Percentiles rank a stretch among this genome's conserved stretches.
Conservation (phyloP, 2,888 invertebrate genomes). For the Acanthosoma haemorrhoidale region DNA sequence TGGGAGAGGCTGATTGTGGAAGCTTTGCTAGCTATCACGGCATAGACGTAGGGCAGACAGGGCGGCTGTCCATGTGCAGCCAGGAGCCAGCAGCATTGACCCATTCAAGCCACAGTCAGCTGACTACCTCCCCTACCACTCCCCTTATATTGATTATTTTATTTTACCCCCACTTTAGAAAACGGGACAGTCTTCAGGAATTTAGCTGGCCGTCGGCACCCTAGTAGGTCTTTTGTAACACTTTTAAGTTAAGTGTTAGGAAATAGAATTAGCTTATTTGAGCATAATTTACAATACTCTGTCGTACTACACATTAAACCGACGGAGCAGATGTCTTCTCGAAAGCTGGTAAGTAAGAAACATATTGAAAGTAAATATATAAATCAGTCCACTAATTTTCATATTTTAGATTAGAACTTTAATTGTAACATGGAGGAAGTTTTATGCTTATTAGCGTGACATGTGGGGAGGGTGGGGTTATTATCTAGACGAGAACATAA, state of each 20-base stretch:
- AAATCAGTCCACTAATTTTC: background rate
- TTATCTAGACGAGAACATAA: no score
- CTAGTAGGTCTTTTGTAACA: background rate
- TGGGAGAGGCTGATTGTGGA: no score
- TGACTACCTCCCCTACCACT: conserved; percentile 6
- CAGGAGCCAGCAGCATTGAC: no score
- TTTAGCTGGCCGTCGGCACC: conserved; percentile 1
- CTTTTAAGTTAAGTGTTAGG: background rate
- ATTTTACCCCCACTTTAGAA: conserved; percentile 15
- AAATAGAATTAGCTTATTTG: background rate
- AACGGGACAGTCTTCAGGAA: conserved; percentile 10
- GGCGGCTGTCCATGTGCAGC: no score
- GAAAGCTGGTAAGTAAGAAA: background rate
- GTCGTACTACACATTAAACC: background rate
- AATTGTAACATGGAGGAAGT: no score
- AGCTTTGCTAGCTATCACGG: no score
- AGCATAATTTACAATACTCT: background rate
- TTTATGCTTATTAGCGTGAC: background rate
- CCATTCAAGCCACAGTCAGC: background rate
- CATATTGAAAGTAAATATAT: background rate
- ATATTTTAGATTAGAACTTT: no score
- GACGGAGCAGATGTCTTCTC: background rate
- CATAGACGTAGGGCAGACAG: no score
- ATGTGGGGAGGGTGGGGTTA: background rate
- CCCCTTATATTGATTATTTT: conserved; percentile 22